Evolutionary conservation across 2,888 invertebrate species (phyloP).

Genomic region (Spodoptera littoralis): DNA sequence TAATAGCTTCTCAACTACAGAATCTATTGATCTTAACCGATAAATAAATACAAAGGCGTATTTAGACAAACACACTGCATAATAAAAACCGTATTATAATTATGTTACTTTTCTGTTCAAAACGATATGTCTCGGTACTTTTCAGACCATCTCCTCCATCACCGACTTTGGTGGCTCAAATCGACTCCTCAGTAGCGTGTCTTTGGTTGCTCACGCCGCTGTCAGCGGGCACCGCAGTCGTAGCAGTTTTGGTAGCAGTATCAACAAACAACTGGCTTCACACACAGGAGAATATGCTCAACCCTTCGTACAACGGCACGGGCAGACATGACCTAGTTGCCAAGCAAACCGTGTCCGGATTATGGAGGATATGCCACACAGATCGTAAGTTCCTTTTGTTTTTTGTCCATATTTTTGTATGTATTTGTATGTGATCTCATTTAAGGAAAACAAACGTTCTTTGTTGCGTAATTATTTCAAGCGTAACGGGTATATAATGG

Average conservation of each 20-base stretch:
- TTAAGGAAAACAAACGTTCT: neutral
- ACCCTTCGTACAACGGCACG: constrained; percentile 93
- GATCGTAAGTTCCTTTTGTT: constrained; percentile 90
- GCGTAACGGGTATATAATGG: no score
- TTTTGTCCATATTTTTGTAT: neutral
- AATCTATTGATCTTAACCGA: no score
- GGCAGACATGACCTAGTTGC: constrained; percentile 91
- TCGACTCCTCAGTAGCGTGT: constrained; percentile 90
- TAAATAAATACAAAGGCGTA: no score
- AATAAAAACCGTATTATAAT: no score
- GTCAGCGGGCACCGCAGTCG: constrained; percentile 92
- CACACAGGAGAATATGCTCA: constrained; percentile 95
- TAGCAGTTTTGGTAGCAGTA: constrained; percentile 92
- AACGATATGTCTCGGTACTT: constrained; percentile 29
- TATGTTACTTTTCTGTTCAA: no score
- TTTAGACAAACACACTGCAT: no score
- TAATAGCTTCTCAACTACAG: no score
- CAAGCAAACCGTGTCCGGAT: constrained; percentile 93
- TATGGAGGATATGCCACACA: constrained; percentile 94
- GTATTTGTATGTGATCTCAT: neutral
- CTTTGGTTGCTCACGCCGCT: constrained; percentile 90
- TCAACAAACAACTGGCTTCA: constrained; percentile 95
- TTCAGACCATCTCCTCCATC: constrained; percentile 85
- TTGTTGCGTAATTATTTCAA: no score
- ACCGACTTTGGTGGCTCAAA: constrained; percentile 82